Conservation (phyloP, 2,888 invertebrate species). For the Heteromurus nitidus region DNA sequence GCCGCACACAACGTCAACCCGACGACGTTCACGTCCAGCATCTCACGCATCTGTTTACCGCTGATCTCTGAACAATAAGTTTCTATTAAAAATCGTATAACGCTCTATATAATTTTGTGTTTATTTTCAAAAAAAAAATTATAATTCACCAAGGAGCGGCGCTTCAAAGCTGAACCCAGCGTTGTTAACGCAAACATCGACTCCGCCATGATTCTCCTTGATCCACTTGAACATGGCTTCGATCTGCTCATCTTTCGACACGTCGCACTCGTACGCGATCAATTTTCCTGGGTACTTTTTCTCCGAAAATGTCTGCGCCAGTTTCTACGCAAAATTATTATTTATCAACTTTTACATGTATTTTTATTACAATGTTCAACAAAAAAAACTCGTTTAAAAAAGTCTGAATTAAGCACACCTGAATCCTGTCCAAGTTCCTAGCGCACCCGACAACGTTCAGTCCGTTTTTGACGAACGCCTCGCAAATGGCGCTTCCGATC, state of each 20-base stretch:
- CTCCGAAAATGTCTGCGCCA: constrained; percentile 58
- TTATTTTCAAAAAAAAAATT: neutral
- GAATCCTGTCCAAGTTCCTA: constrained; percentile 61
- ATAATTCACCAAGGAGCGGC: constrained; percentile 51
- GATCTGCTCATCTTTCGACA: constrained; percentile 64
- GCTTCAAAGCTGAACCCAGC: constrained; percentile 58
- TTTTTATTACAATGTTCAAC: too few species aligned
- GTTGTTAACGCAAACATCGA: constrained; percentile 70
- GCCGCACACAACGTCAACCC: constrained; percentile 53
- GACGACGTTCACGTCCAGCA: constrained; percentile 68
- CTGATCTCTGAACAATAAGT: constrained; percentile 46
- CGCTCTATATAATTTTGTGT: neutral
- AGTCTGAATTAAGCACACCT: too few species aligned
- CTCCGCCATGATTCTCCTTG: constrained; percentile 58
- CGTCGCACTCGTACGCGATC: constrained; percentile 63
- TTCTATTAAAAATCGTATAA: neutral
- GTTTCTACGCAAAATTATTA: constrained; percentile 47
- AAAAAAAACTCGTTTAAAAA: too few species aligned
- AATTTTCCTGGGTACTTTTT: constrained; percentile 63
- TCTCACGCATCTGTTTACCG: constrained; percentile 62
- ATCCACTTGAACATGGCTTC: constrained; percentile 69
- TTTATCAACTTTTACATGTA: too few species aligned
- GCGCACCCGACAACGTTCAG: constrained; percentile 70
- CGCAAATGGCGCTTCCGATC: constrained; percentile 65
- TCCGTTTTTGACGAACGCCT: constrained; percentile 64